Evolutionary conservation across 2,888 invertebrate species (phyloP).

Genomic region (Nycteola revayana): DNA sequence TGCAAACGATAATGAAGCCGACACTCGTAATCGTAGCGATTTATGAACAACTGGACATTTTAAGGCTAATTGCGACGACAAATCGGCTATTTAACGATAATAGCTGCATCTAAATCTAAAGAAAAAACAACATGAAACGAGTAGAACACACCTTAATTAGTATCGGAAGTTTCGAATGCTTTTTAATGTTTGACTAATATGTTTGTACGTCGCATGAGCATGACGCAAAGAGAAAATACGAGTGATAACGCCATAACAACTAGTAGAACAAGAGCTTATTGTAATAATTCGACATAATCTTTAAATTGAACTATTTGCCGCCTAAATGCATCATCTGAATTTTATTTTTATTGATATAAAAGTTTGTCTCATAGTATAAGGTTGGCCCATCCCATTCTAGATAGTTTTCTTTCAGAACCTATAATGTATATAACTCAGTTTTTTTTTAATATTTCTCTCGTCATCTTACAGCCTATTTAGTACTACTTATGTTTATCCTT

Average conservation of each 20-base stretch:
- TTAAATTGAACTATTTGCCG: conserved; percentile 41
- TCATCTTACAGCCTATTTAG: no score
- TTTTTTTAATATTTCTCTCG: no score
- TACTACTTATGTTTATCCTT: no score
- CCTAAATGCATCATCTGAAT: conserved; percentile 18
- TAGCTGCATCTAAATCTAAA: conserved; percentile 60
- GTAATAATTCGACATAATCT: conserved; percentile 31
- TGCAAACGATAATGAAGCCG: conserved; percentile 35
- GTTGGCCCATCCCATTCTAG: no score
- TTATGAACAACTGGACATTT: conserved; percentile 56
- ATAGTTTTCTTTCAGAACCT: no score
- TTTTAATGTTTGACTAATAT: conserved; percentile 70
- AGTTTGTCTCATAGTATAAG: no score
- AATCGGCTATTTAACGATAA: conserved; percentile 65
- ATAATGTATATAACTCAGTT: no score
- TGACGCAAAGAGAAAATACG: conserved; percentile 31
- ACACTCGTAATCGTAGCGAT: conserved; percentile 50
- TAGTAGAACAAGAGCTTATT: conserved; percentile 27
- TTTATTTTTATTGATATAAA: no score
- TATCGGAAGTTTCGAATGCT: conserved; percentile 65
- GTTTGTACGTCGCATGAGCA: conserved; percentile 44
- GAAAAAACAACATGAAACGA: conserved; percentile 46
- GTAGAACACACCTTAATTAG: conserved; percentile 63
- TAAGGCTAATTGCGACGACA: conserved; percentile 66
- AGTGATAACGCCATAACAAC: conserved; percentile 28